phyloP scores from a whole-genome alignment of 2,113 vertebrate species.

The Sisor rabdophorus region DNA sequence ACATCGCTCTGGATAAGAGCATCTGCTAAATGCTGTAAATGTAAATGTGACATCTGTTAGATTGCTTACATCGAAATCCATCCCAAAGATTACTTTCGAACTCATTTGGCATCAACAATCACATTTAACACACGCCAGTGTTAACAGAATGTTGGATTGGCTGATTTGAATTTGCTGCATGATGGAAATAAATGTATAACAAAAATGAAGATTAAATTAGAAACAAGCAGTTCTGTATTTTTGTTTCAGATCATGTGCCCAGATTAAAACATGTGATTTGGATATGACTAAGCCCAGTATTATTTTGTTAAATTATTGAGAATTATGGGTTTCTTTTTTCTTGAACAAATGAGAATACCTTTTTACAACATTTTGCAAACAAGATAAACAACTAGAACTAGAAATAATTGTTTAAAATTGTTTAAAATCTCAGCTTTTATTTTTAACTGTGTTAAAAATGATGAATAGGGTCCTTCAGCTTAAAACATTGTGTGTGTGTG shows the following conservation, averaged over 20 bases:
- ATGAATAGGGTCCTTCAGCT: background rate
- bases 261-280: conserved; percentile 42
- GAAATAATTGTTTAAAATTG: too few relatives aligned
- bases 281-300: conserved; percentile 23
- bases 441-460: too few relatives aligned
- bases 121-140: background rate
- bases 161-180: background rate
- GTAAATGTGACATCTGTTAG: background rate
- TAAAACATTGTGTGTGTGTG: background rate
- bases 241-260: background rate
- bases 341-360: background rate
- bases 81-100: too few relatives aligned
- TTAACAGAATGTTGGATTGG: background rate
- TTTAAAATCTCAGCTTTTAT: too few relatives aligned
- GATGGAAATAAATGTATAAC: background rate
- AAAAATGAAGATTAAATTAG: background rate
- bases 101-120: background rate
- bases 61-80: background rate
- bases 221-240: background rate
- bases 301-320: conserved; percentile 25
- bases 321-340: conserved; percentile 8
- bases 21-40: too few relatives aligned
- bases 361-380: background rate
- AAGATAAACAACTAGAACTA: background rate
- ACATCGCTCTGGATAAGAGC: too few relatives aligned